These are phyloP conservation scores for Crypturellus tataupa DNA, from an alignment of 2,797 vertebrate genomes.

Conservation along the genomic window DNA sequence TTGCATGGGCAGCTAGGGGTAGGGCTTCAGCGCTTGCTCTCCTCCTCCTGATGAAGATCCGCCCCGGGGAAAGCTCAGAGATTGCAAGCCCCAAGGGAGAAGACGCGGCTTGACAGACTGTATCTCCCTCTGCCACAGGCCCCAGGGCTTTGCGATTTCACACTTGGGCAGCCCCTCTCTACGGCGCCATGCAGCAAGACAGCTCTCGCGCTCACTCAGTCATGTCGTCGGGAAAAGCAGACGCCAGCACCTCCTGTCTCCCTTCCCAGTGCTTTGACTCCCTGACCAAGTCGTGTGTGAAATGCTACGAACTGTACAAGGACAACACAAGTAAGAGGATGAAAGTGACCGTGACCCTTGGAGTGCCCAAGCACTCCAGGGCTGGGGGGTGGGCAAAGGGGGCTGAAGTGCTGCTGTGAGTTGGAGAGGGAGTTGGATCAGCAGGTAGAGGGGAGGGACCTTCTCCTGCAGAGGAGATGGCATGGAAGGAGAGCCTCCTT, in stretches of 20 bases:
- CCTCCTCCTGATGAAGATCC: slow-evolving; percentile 41
- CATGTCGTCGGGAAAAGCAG: slow-evolving; percentile 31
- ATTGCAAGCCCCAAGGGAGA: slow-evolving; percentile 29
- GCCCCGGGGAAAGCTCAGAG: slow-evolving; percentile 23
- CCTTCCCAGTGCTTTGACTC: slow-evolving; percentile 52
- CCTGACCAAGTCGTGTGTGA: slow-evolving; percentile 58
- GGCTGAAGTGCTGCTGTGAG: neutral
- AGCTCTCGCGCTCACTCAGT: neutral
- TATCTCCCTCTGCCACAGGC: slow-evolving; percentile 60
- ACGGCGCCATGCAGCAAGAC: neutral
- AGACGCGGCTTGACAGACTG: slow-evolving; percentile 52
- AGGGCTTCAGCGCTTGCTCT: slow-evolving; percentile 5
- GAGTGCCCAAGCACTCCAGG: neutral
- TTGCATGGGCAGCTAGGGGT: slow-evolving; percentile 4
- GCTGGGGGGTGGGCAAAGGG: neutral
- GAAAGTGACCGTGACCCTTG: neutral
- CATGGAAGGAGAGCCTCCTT: neutral
- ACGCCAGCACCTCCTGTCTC: neutral
- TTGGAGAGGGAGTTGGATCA: neutral
- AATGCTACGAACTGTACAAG: slow-evolving; percentile 49
- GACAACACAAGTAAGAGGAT: slow-evolving; percentile 68
- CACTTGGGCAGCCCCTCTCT: neutral
- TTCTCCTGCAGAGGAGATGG: neutral
- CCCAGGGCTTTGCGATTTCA: slow-evolving; percentile 37
- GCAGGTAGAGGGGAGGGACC: neutral